Base-by-base conservation (phyloP, 2,888 invertebrate genomes). In the Ornithoptera alexandrae region DNA sequence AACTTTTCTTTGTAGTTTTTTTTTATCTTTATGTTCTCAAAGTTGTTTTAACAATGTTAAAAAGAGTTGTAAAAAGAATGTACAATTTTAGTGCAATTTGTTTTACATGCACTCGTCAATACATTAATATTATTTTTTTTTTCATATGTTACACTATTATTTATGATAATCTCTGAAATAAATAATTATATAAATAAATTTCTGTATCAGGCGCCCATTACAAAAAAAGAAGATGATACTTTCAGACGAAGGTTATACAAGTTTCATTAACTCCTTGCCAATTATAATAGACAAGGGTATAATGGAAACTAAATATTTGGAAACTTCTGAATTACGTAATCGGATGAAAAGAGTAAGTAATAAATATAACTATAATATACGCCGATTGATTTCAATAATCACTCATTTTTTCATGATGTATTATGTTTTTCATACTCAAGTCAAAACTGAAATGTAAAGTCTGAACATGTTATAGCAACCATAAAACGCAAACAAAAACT, bases 271-370 rank as follows among this genome's bases (percentile, higher is more conserved):
- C 46, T 70, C 65, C 3, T 39, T 70, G 15, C 62, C 69, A 15
- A 58, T 62, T 39, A 62, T 70, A 36, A 30, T 70, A 50, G 62
- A 65, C 42, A 66, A 66, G 50, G 62, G 65, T 30, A 66, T 70
- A 1, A 20, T 18, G 22, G n/a, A 50, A 17, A 62, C 22, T 22
- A 66, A 46, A n/a, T 22, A 42, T 20, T 59, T 66, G 24, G 22
- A 58, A 57, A 36, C 66, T n/a, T 36, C 8, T 15, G 62, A 62
- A 66, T 50, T 66, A 66, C 24, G 58, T 7, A 50, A 59, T 50
- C 57, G 69, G 22, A 59, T 70, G 46, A 66, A 62, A 70, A 62
- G 62, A 58, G 69, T 70, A 36, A 66, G 68, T 60, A 15, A 1
- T 8, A 42, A 20, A 20, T 46, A 50, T 50, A 15, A 0, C 5